Percentiles rank a stretch among this genome's conserved stretches.
phyloP scores from a whole-genome alignment of 2,113 vertebrate species.

The Forbesichthys agassizii region DNA sequence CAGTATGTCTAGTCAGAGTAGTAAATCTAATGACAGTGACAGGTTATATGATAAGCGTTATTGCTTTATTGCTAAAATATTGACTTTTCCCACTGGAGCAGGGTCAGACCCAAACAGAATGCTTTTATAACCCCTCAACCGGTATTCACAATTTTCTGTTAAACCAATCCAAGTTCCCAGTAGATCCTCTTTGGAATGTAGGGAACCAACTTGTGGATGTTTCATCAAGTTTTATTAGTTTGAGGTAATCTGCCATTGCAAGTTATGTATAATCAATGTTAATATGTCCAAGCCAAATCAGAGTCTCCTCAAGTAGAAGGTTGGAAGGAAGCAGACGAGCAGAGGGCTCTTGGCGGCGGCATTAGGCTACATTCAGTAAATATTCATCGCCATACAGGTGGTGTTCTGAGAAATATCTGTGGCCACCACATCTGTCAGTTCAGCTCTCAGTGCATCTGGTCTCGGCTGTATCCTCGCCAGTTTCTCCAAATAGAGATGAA shows the following conservation, averaged over 20 bases:
- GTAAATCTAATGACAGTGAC: neutral
- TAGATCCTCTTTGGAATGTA: constrained; percentile 12
- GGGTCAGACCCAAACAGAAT: neutral
- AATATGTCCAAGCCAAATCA: constrained; percentile 35
- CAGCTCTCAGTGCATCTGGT: constrained; percentile 57
- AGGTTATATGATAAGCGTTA: neutral
- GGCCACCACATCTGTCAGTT: constrained; percentile 65
- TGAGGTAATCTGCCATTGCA: constrained; percentile 36
- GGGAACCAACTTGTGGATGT: constrained; percentile 25
- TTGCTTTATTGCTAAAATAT: neutral
- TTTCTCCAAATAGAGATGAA: constrained; percentile 61
- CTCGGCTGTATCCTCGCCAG: constrained; percentile 50
- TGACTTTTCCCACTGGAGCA: neutral
- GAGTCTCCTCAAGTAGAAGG: constrained; percentile 24
- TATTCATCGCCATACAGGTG: constrained; percentile 62
- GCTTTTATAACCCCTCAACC: neutral
- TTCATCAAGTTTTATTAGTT: constrained; percentile 60
- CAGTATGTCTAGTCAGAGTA: neutral
- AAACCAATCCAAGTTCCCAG: constrained; percentile 10
- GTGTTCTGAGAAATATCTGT: constrained; percentile 60
- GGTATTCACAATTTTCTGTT: neutral
- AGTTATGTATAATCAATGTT: constrained; percentile 64
- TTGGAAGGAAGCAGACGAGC: constrained; percentile 26
- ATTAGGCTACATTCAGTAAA: constrained; percentile 35
- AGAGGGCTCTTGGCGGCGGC: constrained; percentile 5